Evolutionary conservation across 2,888 invertebrate species (phyloP).

Genomic region (Polydesmus complanatus): DNA sequence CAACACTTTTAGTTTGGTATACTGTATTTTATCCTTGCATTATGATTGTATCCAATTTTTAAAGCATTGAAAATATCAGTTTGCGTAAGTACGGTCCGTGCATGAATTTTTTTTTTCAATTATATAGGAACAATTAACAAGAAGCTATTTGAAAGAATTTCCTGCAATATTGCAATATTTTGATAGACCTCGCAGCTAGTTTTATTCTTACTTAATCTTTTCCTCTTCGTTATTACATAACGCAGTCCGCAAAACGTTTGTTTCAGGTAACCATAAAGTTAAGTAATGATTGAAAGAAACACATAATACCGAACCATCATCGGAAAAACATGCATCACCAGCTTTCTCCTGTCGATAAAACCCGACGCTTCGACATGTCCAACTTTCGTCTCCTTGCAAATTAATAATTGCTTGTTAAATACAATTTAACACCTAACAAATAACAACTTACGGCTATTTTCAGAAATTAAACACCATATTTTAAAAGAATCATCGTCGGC

Average conservation of each 20-base stretch:
- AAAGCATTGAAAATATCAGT: too few relatives aligned
- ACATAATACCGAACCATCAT: conserved; percentile 60
- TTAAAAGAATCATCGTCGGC: conserved; percentile 55
- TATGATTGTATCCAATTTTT: too few relatives aligned
- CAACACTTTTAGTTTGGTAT: too few relatives aligned
- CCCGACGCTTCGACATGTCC: conserved; percentile 50
- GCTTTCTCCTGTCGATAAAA: conserved; percentile 46
- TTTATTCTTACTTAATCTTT: too few relatives aligned
- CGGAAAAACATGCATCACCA: conserved; percentile 48
- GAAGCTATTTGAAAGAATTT: too few relatives aligned
- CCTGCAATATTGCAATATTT: conserved; percentile 15
- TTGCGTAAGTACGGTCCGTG: too few relatives aligned
- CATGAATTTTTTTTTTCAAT: too few relatives aligned
- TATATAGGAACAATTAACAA: too few relatives aligned
- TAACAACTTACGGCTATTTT: not conserved
- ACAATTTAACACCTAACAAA: not conserved
- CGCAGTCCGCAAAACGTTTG: conserved; percentile 43
- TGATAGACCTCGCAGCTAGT: not conserved
- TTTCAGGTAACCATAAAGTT: conserved; percentile 53
- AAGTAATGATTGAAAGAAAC: conserved; percentile 50
- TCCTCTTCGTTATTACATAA: conserved; percentile 39
- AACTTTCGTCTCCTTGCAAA: conserved; percentile 40
- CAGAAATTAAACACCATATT: conserved; percentile 42
- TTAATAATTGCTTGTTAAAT: conserved; percentile 32
- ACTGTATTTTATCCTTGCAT: too few relatives aligned